Conservation (phyloP, 1,140 invertebrate genomes). For the Rhopalosiphum maidis region DNA sequence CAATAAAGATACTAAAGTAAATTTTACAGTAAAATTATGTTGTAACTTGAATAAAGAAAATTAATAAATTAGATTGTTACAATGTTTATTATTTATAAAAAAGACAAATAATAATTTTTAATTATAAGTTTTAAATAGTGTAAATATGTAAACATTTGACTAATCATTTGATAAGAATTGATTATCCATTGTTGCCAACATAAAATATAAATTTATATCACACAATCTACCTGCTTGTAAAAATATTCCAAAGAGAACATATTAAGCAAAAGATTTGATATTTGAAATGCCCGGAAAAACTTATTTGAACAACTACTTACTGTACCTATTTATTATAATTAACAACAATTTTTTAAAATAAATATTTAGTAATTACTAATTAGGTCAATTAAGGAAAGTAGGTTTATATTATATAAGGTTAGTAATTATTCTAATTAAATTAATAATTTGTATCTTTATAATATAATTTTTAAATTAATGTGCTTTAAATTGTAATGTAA, state of each 20-base stretch:
- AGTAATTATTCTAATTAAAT: no score
- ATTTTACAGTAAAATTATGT: background rate
- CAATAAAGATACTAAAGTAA: background rate
- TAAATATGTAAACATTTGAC: background rate
- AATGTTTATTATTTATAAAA: background rate
- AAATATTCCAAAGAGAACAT: background rate
- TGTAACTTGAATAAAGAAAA: background rate
- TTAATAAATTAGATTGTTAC: background rate
- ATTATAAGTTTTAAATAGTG: background rate
- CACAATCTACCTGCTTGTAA: background rate
- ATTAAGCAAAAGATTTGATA: background rate
- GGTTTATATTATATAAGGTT: no score
- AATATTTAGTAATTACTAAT: no score
- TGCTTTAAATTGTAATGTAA: no score
- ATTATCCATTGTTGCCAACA: background rate
- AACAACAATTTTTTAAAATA: no score
- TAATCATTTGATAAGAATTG: slow-evolving; percentile 15
- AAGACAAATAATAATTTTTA: background rate
- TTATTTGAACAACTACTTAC: no score
- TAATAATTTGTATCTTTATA: no score
- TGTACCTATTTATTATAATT: no score
- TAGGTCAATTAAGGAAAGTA: no score
- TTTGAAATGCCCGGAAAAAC: no score
- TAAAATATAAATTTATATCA: background rate
- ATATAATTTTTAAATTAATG: no score